These are phyloP conservation scores for Dryobota labecula DNA, from an alignment of 2,888 invertebrate genomes.

Conservation along the genomic window DNA sequence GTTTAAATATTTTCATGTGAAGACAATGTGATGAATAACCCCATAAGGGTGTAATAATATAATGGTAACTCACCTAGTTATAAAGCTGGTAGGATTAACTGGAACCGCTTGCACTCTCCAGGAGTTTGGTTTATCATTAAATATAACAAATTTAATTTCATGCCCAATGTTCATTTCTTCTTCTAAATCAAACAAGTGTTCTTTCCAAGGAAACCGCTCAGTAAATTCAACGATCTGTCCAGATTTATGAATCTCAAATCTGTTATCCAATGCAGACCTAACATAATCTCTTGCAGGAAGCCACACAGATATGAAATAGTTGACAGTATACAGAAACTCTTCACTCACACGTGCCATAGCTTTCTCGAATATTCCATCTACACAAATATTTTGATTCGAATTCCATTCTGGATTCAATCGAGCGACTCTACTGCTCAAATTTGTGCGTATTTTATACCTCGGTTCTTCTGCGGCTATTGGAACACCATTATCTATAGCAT, in stretches of 20 bases:
- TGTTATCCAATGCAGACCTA: slow-evolving; percentile 92
- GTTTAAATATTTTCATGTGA: neutral
- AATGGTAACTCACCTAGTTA: slow-evolving; percentile 90
- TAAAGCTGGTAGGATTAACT: slow-evolving; percentile 92
- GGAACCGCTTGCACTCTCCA: slow-evolving; percentile 98
- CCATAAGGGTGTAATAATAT: neutral
- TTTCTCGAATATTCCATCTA: slow-evolving; percentile 92
- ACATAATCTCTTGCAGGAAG: slow-evolving; percentile 96
- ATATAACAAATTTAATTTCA: slow-evolving; percentile 93
- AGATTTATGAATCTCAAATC: slow-evolving; percentile 92
- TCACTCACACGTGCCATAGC: slow-evolving; percentile 94
- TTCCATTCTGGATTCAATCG: slow-evolving; percentile 97
- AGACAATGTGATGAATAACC: neutral
- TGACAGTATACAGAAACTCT: slow-evolving; percentile 94
- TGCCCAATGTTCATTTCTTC: slow-evolving; percentile 92
- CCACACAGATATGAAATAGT: slow-evolving; percentile 93
- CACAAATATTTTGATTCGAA: slow-evolving; percentile 86
- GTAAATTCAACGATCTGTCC: slow-evolving; percentile 95
- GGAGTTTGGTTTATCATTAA: slow-evolving; percentile 90
- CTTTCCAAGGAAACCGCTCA: slow-evolving; percentile 96
- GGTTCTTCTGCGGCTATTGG: slow-evolving; percentile 94
- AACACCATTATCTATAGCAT: slow-evolving; percentile 99
- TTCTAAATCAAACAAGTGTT: slow-evolving; percentile 96
- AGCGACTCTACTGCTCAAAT: slow-evolving; percentile 94
- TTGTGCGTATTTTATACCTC: slow-evolving; percentile 94